Evolutionary conservation across 1,140 invertebrate species (phyloP).

Genomic region (Sweltsa coloradensis): DNA sequence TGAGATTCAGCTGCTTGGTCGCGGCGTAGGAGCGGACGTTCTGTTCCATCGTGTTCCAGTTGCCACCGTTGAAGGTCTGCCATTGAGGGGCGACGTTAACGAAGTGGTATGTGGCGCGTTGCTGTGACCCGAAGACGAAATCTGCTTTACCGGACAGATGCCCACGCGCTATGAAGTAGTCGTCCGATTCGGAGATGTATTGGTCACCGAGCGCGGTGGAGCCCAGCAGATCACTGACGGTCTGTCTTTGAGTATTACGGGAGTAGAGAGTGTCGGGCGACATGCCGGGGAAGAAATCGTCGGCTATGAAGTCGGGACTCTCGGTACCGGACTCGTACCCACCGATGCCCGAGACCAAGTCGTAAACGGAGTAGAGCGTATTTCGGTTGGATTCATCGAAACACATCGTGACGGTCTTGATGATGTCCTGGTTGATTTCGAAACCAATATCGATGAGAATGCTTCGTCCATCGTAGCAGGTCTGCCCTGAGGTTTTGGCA

Average conservation of each 20-base stretch:
- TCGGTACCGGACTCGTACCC: conserved; percentile 7
- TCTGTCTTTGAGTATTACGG: conserved; percentile 14
- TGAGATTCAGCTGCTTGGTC: neutral
- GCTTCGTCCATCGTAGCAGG: conserved; percentile 8
- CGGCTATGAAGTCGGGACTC: conserved; percentile 18
- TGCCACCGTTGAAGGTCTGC: conserved; percentile 32
- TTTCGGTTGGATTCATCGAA: conserved; percentile 13
- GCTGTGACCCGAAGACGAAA: conserved; percentile 24
- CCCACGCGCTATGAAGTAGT: conserved; percentile 27
- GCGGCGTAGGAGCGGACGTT: conserved; percentile 2
- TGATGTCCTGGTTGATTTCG: conserved; percentile 10
- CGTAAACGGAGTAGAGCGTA: conserved; percentile 15
- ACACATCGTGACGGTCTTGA: conserved; percentile 15
- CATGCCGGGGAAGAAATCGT: conserved; percentile 19
- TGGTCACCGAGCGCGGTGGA: conserved; percentile 20
- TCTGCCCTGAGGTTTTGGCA: conserved; percentile 12
- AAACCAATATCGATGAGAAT: conserved; percentile 17
- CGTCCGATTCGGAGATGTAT: conserved; percentile 23
- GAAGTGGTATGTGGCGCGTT: conserved; percentile 32
- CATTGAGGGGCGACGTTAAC: conserved; percentile 34
- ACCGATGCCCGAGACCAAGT: conserved; percentile 11
- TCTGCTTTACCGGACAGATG: conserved; percentile 32
- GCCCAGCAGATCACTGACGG: conserved; percentile 21
- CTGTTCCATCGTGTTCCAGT: conserved; percentile 29
- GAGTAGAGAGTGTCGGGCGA: conserved; percentile 17